phyloP scores from a whole-genome alignment of 1,140 invertebrate genomes.

The Bombus waltoni region DNA sequence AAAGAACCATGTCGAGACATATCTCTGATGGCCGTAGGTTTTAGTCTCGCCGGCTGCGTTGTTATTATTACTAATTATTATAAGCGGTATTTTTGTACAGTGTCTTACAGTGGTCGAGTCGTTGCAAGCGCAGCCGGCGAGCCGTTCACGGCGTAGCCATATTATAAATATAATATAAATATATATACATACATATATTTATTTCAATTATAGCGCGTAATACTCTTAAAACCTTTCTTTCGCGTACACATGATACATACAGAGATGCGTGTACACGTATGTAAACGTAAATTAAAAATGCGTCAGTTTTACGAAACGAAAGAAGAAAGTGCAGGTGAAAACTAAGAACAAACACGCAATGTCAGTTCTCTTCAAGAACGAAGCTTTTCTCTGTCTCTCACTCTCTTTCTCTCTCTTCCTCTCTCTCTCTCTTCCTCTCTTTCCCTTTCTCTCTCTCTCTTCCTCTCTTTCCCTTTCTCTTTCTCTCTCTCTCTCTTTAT shows the following conservation, averaged over 20 bases:
- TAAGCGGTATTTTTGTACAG: slow-evolving; percentile 81
- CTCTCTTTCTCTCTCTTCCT: too few species aligned
- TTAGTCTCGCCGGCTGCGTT: slow-evolving; percentile 72
- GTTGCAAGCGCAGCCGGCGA: slow-evolving; percentile 75
- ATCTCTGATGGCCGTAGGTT: slow-evolving; percentile 71
- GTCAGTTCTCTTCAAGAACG: background rate
- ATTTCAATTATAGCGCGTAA: slow-evolving; percentile 59
- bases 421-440: too few species aligned
- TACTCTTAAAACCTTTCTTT: slow-evolving; percentile 50
- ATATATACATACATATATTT: slow-evolving; percentile 50
- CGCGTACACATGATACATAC: background rate
- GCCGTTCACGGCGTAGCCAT: slow-evolving; percentile 46
- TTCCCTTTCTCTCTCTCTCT: too few species aligned
- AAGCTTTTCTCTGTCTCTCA: background rate
- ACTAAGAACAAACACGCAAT: background rate
- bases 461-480: fast-evolving
- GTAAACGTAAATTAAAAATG: background rate
- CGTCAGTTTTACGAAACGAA: background rate
- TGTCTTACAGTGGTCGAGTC: slow-evolving; percentile 77
- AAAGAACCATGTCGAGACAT: slow-evolving; percentile 79
- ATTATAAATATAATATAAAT: slow-evolving; percentile 30
- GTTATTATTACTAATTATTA: slow-evolving; percentile 75
- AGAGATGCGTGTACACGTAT: background rate
- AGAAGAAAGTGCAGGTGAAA: background rate
- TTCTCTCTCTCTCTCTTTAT: fast-evolving